Conservation (phyloP, 2,113 vertebrate genomes). For the Amblyornis subalaris region DNA sequence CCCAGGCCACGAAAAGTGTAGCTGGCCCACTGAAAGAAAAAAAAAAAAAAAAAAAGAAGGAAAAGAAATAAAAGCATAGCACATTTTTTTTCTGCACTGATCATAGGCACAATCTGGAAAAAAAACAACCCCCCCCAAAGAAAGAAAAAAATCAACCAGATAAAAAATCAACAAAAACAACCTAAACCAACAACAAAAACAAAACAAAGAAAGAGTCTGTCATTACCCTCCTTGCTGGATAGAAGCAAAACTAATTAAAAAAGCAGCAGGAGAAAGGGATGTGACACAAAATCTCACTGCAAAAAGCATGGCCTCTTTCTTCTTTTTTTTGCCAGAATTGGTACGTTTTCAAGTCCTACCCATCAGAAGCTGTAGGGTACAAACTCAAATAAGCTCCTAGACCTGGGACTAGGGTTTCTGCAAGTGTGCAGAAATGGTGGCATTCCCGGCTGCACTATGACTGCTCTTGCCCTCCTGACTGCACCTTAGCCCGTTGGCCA, state of each 20-base stretch:
- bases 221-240: background rate
- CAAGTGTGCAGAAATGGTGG: background rate
- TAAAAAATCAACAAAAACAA: background rate
- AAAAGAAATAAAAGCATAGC: background rate
- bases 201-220: background rate
- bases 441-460: rapidly evolving
- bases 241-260: slow-evolving; percentile 9
- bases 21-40: background rate
- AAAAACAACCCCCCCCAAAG: no score
- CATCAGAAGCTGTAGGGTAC: background rate
- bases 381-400: background rate
- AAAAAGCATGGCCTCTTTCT: background rate
- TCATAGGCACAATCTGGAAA: background rate
- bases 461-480: background rate
- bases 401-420: background rate
- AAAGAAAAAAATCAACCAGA: background rate
- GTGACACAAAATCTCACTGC: background rate
- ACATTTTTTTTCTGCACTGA: background rate
- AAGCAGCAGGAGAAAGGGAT: background rate
- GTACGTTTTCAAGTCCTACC: background rate
- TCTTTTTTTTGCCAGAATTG: background rate
- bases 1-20: background rate
- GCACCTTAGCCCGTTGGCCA: background rate
- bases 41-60: background rate
- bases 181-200: background rate